phyloP scores from a whole-genome alignment of 2,113 vertebrate genomes.

The Alethe diademata region DNA sequence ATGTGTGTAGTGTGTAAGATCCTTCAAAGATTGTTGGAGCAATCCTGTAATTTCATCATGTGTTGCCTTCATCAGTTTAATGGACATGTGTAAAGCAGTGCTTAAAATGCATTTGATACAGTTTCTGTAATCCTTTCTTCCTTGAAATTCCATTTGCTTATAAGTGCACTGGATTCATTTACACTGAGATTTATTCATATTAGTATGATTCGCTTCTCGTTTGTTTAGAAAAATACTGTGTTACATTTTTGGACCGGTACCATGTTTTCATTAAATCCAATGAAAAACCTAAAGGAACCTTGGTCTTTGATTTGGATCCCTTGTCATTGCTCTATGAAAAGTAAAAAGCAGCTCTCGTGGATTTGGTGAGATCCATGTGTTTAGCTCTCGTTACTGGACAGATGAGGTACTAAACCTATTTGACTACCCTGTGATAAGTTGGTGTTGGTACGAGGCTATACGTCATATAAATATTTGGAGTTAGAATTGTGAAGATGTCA shows the following conservation, averaged over 20 bases:
- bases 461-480: not conserved
- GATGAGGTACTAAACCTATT: constrained; percentile 4
- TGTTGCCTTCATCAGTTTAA: not conserved
- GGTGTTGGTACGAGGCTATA: not conserved
- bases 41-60: not conserved
- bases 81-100: not conserved
- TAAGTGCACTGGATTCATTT: not conserved
- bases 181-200: not conserved
- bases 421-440: not conserved
- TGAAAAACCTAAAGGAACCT: not conserved
- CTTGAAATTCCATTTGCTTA: not conserved
- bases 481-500: not conserved
- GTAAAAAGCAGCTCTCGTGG: not conserved
- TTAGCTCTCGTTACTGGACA: not conserved
- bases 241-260: not conserved
- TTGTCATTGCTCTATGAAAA: not conserved
- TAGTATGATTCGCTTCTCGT: not conserved
- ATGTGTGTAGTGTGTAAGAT: not conserved
- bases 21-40: not conserved
- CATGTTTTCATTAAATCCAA: not conserved
- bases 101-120: not conserved
- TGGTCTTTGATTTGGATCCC: not conserved
- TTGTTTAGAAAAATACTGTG: not conserved
- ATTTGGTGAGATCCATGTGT: not conserved
- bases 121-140: not conserved